Evolutionary conservation across 1,140 invertebrate species (phyloP).

Genomic region (Scaptomyza montana): DNA sequence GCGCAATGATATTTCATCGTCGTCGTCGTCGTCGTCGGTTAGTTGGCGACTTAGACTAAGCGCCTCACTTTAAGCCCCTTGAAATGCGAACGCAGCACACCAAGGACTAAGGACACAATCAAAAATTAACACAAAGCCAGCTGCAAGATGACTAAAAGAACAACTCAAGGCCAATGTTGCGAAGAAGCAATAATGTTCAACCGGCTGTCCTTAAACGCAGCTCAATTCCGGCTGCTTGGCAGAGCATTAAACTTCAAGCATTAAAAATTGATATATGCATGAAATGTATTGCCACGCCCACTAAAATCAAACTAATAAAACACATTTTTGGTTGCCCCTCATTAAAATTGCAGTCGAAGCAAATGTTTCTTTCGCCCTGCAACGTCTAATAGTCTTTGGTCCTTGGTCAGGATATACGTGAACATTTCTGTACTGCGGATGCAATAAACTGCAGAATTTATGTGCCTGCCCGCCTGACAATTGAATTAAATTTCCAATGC

Average conservation of each 20-base stretch:
- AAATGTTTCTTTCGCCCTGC: slow-evolving; percentile 3
- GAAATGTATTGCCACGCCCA: not conserved
- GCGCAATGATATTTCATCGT: slow-evolving; percentile 67
- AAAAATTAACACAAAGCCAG: slow-evolving; percentile 52
- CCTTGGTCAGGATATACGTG: slow-evolving; percentile 36
- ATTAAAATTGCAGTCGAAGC: slow-evolving; percentile 63
- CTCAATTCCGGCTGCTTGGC: slow-evolving; percentile 31
- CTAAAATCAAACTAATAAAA: slow-evolving; percentile 56
- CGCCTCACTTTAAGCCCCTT: slow-evolving; percentile 58
- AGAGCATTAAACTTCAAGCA: slow-evolving; percentile 1
- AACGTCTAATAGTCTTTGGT: too few relatives aligned
- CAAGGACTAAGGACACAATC: slow-evolving; percentile 37
- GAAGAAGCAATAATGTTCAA: not conserved
- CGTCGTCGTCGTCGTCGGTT: slow-evolving; percentile 39
- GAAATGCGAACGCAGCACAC: slow-evolving; percentile 37
- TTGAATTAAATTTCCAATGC: slow-evolving; percentile 80
- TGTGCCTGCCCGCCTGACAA: slow-evolving; percentile 63
- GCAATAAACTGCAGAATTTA: slow-evolving; percentile 80
- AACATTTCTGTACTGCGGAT: slow-evolving; percentile 75
- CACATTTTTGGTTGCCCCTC: slow-evolving; percentile 65
- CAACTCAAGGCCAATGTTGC: not conserved
- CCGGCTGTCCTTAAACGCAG: slow-evolving; percentile 50
- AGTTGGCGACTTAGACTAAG: slow-evolving; percentile 66
- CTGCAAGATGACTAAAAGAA: slow-evolving; percentile 24
- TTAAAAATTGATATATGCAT: slow-evolving; percentile 43